Evolutionary conservation across 2,888 invertebrate species (phyloP).

Genomic region (Gibbula magus): DNA sequence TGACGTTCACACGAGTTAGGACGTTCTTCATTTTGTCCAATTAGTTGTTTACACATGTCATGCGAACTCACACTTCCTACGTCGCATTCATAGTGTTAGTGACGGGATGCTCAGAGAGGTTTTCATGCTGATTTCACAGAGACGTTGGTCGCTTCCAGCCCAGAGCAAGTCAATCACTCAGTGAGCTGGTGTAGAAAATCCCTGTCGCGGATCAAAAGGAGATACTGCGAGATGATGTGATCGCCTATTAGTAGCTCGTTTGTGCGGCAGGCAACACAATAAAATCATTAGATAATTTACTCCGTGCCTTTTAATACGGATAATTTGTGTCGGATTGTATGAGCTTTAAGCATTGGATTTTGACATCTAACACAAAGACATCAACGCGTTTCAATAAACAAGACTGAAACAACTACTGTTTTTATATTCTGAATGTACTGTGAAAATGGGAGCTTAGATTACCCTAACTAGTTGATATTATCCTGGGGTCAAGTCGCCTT

Average conservation of each 20-base stretch:
- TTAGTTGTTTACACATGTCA: too few relatives aligned
- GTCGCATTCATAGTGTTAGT: too few relatives aligned
- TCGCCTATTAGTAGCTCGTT: neutral
- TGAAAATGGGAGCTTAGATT: neutral
- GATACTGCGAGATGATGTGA: neutral
- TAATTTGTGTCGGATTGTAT: neutral
- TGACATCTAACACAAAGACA: neutral
- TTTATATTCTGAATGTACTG: neutral
- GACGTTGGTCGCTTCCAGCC: neutral
- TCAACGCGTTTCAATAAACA: neutral
- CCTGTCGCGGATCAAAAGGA: neutral
- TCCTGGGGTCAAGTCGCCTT: too few relatives aligned
- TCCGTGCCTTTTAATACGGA: neutral
- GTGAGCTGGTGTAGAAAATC: neutral
- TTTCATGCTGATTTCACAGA: too few relatives aligned
- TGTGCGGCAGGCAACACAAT: slow-evolving; percentile 2
- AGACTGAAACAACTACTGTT: neutral
- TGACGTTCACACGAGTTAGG: too few relatives aligned
- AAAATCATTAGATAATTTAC: slow-evolving; percentile 11
- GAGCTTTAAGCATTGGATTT: neutral
- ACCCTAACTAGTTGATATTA: too few relatives aligned
- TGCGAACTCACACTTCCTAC: too few relatives aligned
- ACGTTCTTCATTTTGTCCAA: too few relatives aligned
- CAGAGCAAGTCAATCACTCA: neutral
- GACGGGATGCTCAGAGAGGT: too few relatives aligned